Base-by-base conservation (phyloP, 1,140 invertebrate species). In the Drosophila simulans region DNA sequence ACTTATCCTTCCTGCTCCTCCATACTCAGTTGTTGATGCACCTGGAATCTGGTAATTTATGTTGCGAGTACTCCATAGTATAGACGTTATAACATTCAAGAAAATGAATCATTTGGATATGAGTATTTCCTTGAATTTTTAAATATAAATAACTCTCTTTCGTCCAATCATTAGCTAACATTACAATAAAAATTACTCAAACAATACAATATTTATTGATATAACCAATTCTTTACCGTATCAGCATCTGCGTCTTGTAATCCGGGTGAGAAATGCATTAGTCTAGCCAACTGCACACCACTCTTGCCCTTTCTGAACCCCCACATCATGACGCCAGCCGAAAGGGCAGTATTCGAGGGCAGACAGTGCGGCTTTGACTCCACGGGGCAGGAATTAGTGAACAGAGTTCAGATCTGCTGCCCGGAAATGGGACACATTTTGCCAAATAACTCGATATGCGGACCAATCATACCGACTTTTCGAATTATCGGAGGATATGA, bases 401-500 rank as follows among this genome's bases (percentile, higher is more conserved):
- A 22, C 10, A 13, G 4, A 13, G 49, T 70, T 39, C 60, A 68
- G 4, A 68, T 89, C 13, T 82, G 79, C 39, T 81, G 79, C 15
- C 57, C 78, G 10, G 45, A 69, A 2, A 17, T 53, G 5, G 75
- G 68, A 15, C 66, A 83, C 48, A 48, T 83, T 12, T 27, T 91
- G 22, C 89, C 89, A 15, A 46, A 43, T 39, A 52, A 43, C 1
- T 70, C 59, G 3, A 69, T 81, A 15, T 94, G 93, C 51, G 93
- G 93, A 1, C 4, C 10, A 7, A 66, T 81, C 7, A 77, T 92
- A 27, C 77, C 79, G 5, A 80, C 83, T 5, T 77, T 93, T 72
- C 93, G 93, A 22, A 94, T 96, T 15, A 92, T 94, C 17, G 94
- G 94, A 10, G 95, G 95, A 11, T 89, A 93, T 42, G 84, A 91